A percentile compares a stretch with the other conserved stretches of the same genome.
Evolutionary conservation across 2,797 vertebrate genomes (phyloP).

Genomic region (Aratinga solstitialis): DNA sequence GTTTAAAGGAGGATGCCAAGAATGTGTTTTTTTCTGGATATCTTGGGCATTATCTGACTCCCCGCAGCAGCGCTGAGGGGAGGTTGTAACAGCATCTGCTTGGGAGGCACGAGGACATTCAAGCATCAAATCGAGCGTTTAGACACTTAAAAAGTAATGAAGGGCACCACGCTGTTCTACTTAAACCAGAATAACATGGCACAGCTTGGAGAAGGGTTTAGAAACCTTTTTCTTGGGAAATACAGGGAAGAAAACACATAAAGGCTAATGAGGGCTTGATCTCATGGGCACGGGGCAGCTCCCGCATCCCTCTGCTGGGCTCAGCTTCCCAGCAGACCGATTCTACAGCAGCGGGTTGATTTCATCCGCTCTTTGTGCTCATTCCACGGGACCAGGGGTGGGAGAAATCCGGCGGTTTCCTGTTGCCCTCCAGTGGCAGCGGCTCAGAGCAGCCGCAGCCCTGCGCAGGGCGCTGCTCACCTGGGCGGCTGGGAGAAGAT

Average conservation of each 20-base stretch:
- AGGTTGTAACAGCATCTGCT: fast-evolving
- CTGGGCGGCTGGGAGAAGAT: not conserved
- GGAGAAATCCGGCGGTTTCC: not conserved
- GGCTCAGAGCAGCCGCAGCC: not conserved
- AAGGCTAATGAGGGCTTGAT: not conserved
- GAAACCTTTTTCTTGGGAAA: not conserved
- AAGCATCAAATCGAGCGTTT: not conserved
- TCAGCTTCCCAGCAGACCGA: not conserved
- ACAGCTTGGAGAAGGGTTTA: not conserved
- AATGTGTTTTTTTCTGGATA: not conserved
- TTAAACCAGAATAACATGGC: not conserved
- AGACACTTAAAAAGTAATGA: not conserved
- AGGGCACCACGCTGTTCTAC: not conserved
- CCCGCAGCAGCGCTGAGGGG: not conserved
- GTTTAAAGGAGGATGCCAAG: not conserved
- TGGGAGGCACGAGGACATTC: not conserved
- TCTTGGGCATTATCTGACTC: not conserved
- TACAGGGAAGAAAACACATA: not conserved
- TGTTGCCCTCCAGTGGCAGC: slow-evolving; percentile 6
- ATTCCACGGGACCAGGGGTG: not conserved
- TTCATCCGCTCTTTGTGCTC: not conserved
- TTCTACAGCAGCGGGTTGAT: not conserved
- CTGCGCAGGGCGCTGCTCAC: not conserved
- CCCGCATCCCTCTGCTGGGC: not conserved
- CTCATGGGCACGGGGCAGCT: not conserved